A percentile compares a stretch with the other conserved stretches of the same genome.
Conservation (phyloP, 1,140 invertebrate species). For the Fopius arisanus region DNA sequence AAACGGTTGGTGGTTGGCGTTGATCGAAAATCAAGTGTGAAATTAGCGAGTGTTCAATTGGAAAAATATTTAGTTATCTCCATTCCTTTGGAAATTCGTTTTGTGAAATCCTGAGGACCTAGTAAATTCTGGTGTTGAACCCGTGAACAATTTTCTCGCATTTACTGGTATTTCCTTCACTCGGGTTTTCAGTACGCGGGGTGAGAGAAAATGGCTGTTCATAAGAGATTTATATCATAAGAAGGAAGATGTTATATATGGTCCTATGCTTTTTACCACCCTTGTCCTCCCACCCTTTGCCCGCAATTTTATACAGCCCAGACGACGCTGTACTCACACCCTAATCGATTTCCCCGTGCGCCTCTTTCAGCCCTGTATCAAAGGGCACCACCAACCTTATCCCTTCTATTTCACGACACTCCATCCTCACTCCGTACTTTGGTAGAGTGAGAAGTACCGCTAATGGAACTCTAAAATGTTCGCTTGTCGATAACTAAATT, state of each 20-base stretch:
- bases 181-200: too few relatives aligned
- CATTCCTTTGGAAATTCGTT: too few relatives aligned
- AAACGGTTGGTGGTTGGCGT: too few relatives aligned
- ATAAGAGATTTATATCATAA: conserved; percentile 4
- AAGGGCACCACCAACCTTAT: background rate
- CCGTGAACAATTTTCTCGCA: background rate
- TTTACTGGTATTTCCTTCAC: too few relatives aligned
- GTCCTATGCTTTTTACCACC: background rate
- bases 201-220: background rate
- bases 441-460: conserved; percentile 7
- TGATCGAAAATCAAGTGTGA: too few relatives aligned
- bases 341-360: background rate
- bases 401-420: background rate
- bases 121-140: too few relatives aligned
- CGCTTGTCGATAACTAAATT: conserved; percentile 40
- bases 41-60: too few relatives aligned
- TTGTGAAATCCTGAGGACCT: too few relatives aligned
- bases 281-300: background rate
- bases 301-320: background rate
- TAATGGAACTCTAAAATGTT: conserved; percentile 40
- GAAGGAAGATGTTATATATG: background rate
- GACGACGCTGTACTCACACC: background rate
- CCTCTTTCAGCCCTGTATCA: background rate
- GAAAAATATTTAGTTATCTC: too few relatives aligned
- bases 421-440: background rate